Percentiles rank a stretch among this genome's conserved stretches.
Conservation (phyloP, 2,797 vertebrate genomes). For the Helicolenus hilgendorfi region DNA sequence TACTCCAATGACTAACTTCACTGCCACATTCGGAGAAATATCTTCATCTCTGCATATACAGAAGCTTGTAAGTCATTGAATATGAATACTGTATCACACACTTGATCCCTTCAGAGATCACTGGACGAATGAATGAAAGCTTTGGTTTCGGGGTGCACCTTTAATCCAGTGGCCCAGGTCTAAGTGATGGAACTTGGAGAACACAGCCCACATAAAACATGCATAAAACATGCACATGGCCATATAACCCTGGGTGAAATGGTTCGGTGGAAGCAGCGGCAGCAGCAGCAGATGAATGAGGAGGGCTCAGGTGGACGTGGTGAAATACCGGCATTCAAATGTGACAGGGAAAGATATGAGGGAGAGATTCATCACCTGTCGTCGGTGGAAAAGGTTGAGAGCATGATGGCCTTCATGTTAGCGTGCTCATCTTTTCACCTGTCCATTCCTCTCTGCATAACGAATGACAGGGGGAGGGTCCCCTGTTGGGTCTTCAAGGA, state of each 20-base stretch:
- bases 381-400: background rate
- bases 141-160: background rate
- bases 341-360: constrained; percentile 45
- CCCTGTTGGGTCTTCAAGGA: constrained; percentile 31
- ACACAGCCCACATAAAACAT: constrained; percentile 56
- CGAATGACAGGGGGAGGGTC: background rate
- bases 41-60: background rate
- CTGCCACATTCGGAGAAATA: background rate
- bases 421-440: constrained; percentile 9
- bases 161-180: constrained; percentile 31
- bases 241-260: constrained; percentile 43
- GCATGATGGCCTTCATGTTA: constrained; percentile 51
- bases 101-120: constrained; percentile 22
- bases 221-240: constrained; percentile 57
- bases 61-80: background rate
- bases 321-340: constrained; percentile 53
- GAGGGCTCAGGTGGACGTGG: constrained; percentile 58
- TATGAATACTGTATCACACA: constrained; percentile 36
- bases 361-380: constrained; percentile 56
- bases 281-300: constrained; percentile 62
- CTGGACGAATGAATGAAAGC: constrained; percentile 11
- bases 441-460: constrained; percentile 42
- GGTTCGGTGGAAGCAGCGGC: constrained; percentile 24
- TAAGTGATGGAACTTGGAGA: constrained; percentile 24
- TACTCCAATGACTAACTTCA: background rate